Base-by-base conservation (phyloP, 2,888 invertebrate genomes). In the Willowsia nigromaculata region DNA sequence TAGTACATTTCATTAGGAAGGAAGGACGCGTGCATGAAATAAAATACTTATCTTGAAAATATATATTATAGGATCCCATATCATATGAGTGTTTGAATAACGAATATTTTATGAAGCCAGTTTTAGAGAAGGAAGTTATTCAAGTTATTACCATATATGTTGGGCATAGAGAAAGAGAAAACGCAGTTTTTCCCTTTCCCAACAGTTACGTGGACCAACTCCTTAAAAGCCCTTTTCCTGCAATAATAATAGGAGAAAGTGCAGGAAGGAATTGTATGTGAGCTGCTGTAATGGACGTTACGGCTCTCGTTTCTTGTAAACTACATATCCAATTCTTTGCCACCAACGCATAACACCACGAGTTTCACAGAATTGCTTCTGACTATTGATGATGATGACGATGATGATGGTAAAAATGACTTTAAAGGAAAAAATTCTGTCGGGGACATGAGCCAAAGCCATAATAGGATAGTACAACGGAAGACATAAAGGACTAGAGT, bases 251-350 rank as follows among this genome's bases (percentile, higher is more conserved):
- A 40, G 30, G 82, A 43, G 50, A 33, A 47, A 85, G 40, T 59
- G 56, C 76, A 71, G 37, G 78, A 56, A 40, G 22, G 76, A 76
- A 76, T 40, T 47, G 68, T 71, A 47, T 50, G 33, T 50, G 74
- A 80, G 59, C 76, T 27, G 33, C 37, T 59, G 80, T 80, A 86
- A 86, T 86, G 78, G 80, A 86, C 85, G 65, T 86, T 62, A 80
- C 85, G 74, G 62, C 74, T 53, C 85, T 68, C 68, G 11, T 53
- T 68, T 74, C 40, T 33, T 37, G 76, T 59, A 43, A 78, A 59
- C 43, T 80, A 37, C 80, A 56, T 80, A 33, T 56, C 37, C 56
- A 56, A 80, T 59, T 37, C 37, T 80, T 80, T 37, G 13, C 33
- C 50, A 30, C 37, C 80, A 18, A 40, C 56, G 59, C 25, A 40